Conservation (phyloP, 2,113 vertebrate species). For the Prolemur simus region DNA sequence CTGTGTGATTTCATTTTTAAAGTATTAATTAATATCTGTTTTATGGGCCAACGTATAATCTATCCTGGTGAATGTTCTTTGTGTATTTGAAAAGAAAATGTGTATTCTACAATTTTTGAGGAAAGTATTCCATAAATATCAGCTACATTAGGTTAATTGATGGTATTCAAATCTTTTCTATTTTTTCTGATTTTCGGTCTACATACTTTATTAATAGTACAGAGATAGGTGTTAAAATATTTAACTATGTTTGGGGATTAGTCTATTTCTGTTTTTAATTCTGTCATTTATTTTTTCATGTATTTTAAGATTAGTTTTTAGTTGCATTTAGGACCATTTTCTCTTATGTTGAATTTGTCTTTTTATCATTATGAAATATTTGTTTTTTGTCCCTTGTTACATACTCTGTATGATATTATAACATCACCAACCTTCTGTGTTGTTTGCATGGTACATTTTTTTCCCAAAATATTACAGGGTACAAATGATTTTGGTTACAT, state of each 20-base stretch:
- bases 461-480: too few species aligned
- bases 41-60: neutral
- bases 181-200: neutral
- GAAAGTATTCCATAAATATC: neutral
- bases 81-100: too few species aligned
- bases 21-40: neutral
- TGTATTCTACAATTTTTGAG: neutral
- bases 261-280: neutral
- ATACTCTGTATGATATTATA: neutral
- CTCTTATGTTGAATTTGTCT: neutral
- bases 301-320: neutral
- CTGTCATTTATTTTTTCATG: neutral
- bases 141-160: neutral
- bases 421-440: too few species aligned
- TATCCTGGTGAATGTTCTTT: neutral
- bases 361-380: neutral
- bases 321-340: neutral
- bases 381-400: neutral
- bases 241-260: neutral
- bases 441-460: too few species aligned
- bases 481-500: too few species aligned
- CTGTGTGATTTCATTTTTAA: neutral
- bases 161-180: neutral
- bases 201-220: neutral
- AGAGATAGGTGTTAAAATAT: neutral